Evolutionary conservation across 2,113 vertebrate species (phyloP), one percentile per base, ranked within the genome.

Genomic region (Orientallactaga bullata): DNA sequence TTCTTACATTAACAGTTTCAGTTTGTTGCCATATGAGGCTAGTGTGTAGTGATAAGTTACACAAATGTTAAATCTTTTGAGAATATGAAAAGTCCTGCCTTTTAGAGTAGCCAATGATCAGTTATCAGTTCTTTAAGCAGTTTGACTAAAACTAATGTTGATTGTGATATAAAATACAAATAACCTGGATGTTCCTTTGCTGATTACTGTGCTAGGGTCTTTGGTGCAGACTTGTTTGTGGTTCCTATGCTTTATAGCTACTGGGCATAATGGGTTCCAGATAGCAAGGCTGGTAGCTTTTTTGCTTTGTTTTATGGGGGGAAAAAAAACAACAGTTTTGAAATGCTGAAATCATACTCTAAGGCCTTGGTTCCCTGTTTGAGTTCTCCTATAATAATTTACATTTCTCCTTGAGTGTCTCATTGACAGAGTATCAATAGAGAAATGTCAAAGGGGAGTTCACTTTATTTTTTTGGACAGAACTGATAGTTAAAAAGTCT

Each of bases 1-100:
- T 85, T 89, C 32, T 95, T 79, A 15, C 21, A 24, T 95, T 86
- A 86, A 35, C 42, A 16, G 26, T 78, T 86, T 97, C 60, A 89
- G 2, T 91, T 91, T 61, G 73, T 26, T 68, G 15, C 6, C 88
- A 39, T 83, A 28, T 90, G 18, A 95, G 24, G 55, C 12, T 91
- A 37, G n/a, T 79, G 87, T 61, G 2, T 94, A 32, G 35, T 88
- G 74, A 65, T 47, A 47, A 82, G n/a, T 85, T 92, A 61, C 61
- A 55, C 63, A 92, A 73, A 65, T 86, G 71, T 66, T n/a, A 88
- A 82, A n/a, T 88, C 15, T 51, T 92, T 89, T 80, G 60, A 69
- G 69, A 76, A 42, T 74, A 18, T 88, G 63, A 68, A 71, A 72
- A 74, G 39, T 82, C 88, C 13, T 78, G 5, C 63, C 28, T 55